Evolutionary conservation across 1,140 invertebrate species (phyloP).

Genomic region (Lepidurus arcticus): DNA sequence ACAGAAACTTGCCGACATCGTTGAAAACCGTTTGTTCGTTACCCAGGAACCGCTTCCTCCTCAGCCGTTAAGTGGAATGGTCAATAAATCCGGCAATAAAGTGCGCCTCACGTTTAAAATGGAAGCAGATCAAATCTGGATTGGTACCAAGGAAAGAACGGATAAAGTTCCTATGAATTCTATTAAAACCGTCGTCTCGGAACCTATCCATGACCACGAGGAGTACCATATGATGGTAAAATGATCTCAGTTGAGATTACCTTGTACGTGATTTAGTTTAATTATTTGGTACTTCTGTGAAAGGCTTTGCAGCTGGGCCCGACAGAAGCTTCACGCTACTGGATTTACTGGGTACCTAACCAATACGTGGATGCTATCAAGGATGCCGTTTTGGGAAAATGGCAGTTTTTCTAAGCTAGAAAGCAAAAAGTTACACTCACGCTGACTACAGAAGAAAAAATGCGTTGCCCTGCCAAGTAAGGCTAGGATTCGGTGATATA

Average conservation of each 20-base stretch:
- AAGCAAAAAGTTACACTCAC: not conserved
- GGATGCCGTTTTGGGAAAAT: slow-evolving; percentile 81
- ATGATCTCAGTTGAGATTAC: slow-evolving; percentile 37
- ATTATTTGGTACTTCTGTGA: slow-evolving; percentile 40
- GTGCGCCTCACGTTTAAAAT: slow-evolving; percentile 88
- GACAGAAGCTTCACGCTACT: slow-evolving; percentile 82
- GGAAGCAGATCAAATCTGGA: slow-evolving; percentile 86
- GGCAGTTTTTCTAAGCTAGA: slow-evolving; percentile 67
- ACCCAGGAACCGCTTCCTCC: slow-evolving; percentile 70
- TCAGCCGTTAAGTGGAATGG: slow-evolving; percentile 74
- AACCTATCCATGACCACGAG: slow-evolving; percentile 82
- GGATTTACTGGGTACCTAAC: slow-evolving; percentile 92
- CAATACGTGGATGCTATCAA: slow-evolving; percentile 84
- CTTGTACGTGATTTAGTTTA: slow-evolving; percentile 37
- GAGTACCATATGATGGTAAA: slow-evolving; percentile 89
- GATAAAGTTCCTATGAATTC: slow-evolving; percentile 87
- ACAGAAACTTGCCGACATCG: not conserved
- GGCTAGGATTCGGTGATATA: not conserved
- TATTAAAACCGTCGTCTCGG: slow-evolving; percentile 74
- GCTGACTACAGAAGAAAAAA: slow-evolving; percentile 1
- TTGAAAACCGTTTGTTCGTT: slow-evolving; percentile 38
- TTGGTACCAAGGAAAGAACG: slow-evolving; percentile 81
- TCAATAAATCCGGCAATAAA: slow-evolving; percentile 87
- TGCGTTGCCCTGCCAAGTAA: not conserved
- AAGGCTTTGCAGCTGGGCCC: slow-evolving; percentile 78